Base-by-base conservation (phyloP, 23 tunicate genomes). In the Corella eumyota region DNA sequence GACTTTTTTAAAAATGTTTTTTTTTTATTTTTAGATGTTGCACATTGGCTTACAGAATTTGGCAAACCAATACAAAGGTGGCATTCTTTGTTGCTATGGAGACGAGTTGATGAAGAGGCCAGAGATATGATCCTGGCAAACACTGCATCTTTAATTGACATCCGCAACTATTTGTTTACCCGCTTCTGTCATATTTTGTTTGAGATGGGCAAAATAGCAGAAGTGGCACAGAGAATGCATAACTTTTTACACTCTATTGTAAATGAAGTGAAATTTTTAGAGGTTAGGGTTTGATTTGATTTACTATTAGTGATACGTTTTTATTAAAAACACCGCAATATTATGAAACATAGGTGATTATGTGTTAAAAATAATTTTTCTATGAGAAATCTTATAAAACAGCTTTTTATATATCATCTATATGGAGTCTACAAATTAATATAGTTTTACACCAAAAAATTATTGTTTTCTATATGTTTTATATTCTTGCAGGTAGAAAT, bases 41-140 rank as follows among this genome's bases (percentile, higher is more conserved):
- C 99, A 35, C 95, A 84, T 50, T 93, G 99, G 99, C 49, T 93
- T 68, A 34, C 61, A 24, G 40, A 58, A n/a, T 80, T 93, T 64
- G 68, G 80, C 46, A 30, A 63, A 25, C 81, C 90, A 0, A 68
- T 76, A 31, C 47, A 60, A 28, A 74, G 77, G 7, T 93, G 99
- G 99, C 83, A 92, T 36, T 75, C 99, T 22, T 36, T 93, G 53
- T 62, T 81, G 51, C 83, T 93, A 38, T 78, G 83, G 90, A 68
- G 74, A 68, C 72, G 69, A 1, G 63, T 85, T 23, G 90, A 85
- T 47, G 61, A 65, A 0, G 90, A 93, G 25, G 76, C 86, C 6
- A 62, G 93, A 29, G 45, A 56, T 7, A 62, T 32, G 56, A 77
- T 93, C 23, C 48, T 71, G 9, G 67, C 68, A 36, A 78, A 65